Conservation (phyloP, 2,888 invertebrate species). For the Calephelis perditalis region DNA sequence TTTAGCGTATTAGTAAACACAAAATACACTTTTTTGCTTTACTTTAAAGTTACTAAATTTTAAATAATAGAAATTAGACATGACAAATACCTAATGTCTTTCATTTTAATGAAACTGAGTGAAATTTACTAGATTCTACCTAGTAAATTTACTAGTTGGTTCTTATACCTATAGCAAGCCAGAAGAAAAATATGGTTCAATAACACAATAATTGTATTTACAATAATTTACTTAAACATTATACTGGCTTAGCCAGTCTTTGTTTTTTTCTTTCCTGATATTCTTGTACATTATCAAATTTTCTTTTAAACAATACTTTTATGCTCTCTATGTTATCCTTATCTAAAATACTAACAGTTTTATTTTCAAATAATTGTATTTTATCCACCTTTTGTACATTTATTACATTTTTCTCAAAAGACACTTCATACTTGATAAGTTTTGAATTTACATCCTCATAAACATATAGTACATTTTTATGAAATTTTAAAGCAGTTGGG, state of each 20-base stretch:
- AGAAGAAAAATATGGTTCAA: neutral
- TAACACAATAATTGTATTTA: neutral
- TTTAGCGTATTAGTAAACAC: no score
- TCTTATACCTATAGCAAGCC: no score
- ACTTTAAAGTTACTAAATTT: no score
- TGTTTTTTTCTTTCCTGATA: conserved; percentile 87
- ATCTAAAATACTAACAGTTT: conserved; percentile 24
- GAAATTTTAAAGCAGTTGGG: conserved; percentile 58
- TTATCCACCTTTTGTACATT: conserved; percentile 34
- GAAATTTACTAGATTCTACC: no score
- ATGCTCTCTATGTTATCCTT: conserved; percentile 50
- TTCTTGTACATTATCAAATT: conserved; percentile 88
- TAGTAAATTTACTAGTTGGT: no score
- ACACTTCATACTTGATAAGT: conserved; percentile 49
- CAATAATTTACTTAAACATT: conserved; percentile 25
- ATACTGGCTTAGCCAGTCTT: conserved; percentile 76
- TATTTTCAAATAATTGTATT: conserved; percentile 45
- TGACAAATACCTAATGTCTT: no score
- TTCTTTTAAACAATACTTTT: conserved; percentile 84
- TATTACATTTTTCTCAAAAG: conserved; percentile 40
- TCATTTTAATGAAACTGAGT: no score
- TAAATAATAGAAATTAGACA: no score
- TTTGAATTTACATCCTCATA: conserved; percentile 46
- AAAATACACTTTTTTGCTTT: no score
- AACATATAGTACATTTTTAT: conserved; percentile 53